Evolutionary conservation across 1,140 invertebrate genomes (phyloP), one percentile per base, ranked within the genome.

Genomic region (Berghia stephanieae): DNA sequence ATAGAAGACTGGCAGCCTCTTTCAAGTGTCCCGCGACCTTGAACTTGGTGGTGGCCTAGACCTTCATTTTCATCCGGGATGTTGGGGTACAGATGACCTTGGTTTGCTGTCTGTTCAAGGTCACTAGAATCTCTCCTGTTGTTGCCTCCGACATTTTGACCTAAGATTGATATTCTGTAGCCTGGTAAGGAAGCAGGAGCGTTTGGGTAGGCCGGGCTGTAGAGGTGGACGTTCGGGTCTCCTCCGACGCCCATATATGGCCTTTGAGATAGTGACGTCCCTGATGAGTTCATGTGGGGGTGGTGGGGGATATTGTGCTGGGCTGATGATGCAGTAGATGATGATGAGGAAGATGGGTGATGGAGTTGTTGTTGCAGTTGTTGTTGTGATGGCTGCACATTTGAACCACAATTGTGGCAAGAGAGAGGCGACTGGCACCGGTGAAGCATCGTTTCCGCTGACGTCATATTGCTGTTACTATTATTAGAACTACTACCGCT

Each of bases 1-100:
- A 91, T 81, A 38, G 90, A 90, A 36, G 90, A 91, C 84, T 91
- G 90, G 71, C 90, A 90, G 36, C 87, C 90, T 68, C 90, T 80
- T 73, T 91, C 90, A 81, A 90, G 84, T 63, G 84, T 80, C 49
- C 84, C 85, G 69, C 75, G 81, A 34, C 80, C 68, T 27, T 79
- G 77, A 72, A 79, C 38, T 63, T 78, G n/a, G n/a, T n/a, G n/a
- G n/a, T n/a, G n/a, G n/a, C n/a, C n/a, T n/a, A n/a, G n/a, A n/a
- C n/a, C n/a, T n/a, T n/a, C n/a, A n/a, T n/a, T n/a, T n/a, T n/a
- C n/a, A n/a, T n/a, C n/a, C n/a, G n/a, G n/a, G n/a, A n/a, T n/a
- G n/a, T n/a, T n/a, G n/a, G n/a, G n/a, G n/a, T n/a, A n/a, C n/a
- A n/a, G n/a, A n/a, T n/a, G n/a, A n/a, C n/a, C n/a, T n/a, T n/a